Evolutionary conservation across 2,888 invertebrate genomes (phyloP), one percentile per base, ranked within the genome.

Genomic region (Stratiomys singularior): DNA sequence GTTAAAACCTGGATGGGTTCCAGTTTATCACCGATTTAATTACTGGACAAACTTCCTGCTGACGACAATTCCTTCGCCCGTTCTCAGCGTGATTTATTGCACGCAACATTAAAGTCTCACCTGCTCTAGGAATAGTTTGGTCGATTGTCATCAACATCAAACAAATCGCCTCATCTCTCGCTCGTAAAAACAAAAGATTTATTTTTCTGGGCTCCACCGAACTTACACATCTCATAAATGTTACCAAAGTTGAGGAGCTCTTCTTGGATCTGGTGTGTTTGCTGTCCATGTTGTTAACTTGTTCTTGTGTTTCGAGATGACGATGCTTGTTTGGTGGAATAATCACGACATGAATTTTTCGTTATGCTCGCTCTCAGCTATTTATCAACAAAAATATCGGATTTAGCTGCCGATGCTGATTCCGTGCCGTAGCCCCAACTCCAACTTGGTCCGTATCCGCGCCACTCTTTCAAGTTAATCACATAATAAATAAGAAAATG

Each of bases 341-440:
- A 28, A 74, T 74, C 74, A 74, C 60, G 74, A 60, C 74, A 74
- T 58, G 58, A 23, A 30, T 56, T 72, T 56, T 56, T 52, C 28
- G 27, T 37, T 71, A 71, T 13, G 23, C 9, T 52, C 71, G 30
- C 25, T 27, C 28, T 37, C 37, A n/a, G 23, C 74, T 56, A 74
- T 74, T 74, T 74, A 74, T 74, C 74, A 74, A 74, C 37, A 3
- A 74, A 60, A 74, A 74, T 47, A 69, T 74, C 74, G 74, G 58
- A 28, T 44, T 27, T 23, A n/a, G 28, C 30, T 11, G 44, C 21
- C 9, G 23, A 13, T 13, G 28, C 27, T n/a, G 27, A n/a, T 37
- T 11, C 66, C 18, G 0, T 18, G 27, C 25, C 28, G 13, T 11
- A 63, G n/a, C n/a, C 25, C 27, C 7, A 63, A 37, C 66, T 21